Percentiles rank a stretch among this genome's conserved stretches.
phyloP scores from a whole-genome alignment of 2,888 invertebrate species.

The Argynnis bischoffii region DNA sequence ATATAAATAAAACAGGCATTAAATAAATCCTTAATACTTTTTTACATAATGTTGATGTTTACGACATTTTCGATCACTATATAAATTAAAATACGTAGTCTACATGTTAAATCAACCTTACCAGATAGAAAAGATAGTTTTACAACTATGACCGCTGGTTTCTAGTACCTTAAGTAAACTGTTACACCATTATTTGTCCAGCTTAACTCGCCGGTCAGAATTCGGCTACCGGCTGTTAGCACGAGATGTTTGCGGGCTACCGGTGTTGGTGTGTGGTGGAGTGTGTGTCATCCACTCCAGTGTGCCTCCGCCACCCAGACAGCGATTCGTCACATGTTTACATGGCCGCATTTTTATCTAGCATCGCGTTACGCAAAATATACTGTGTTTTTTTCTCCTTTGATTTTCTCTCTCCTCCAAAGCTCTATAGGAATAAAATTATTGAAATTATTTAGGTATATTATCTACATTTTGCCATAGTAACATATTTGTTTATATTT shows the following conservation, averaged over 20 bases:
- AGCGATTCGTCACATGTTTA: constrained; percentile 44
- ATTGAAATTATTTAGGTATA: no score
- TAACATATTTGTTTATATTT: no score
- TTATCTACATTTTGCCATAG: no score
- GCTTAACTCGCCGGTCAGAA: constrained; percentile 46
- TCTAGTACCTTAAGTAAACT: constrained; percentile 31
- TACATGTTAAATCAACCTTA: background rate
- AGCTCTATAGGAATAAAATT: background rate
- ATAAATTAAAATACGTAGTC: no score
- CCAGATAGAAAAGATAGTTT: background rate
- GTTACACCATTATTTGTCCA: constrained; percentile 44
- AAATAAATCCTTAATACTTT: no score
- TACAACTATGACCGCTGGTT: background rate
- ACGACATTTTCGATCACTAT: no score
- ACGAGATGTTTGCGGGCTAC: constrained; percentile 72
- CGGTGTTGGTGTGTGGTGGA: constrained; percentile 61
- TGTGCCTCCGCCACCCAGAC: constrained; percentile 75
- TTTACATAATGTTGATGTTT: no score
- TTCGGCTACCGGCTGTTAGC: constrained; percentile 55
- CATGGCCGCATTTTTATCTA: constrained; percentile 45
- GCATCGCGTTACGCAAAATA: constrained; percentile 45
- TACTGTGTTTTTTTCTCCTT: constrained; percentile 21
- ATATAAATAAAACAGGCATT: no score
- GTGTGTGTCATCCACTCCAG: constrained; percentile 75
- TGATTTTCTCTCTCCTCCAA: background rate